These are phyloP conservation scores for Artemia sinica DNA, from an alignment of 2,888 invertebrate genomes.

Conservation along the genomic window DNA sequence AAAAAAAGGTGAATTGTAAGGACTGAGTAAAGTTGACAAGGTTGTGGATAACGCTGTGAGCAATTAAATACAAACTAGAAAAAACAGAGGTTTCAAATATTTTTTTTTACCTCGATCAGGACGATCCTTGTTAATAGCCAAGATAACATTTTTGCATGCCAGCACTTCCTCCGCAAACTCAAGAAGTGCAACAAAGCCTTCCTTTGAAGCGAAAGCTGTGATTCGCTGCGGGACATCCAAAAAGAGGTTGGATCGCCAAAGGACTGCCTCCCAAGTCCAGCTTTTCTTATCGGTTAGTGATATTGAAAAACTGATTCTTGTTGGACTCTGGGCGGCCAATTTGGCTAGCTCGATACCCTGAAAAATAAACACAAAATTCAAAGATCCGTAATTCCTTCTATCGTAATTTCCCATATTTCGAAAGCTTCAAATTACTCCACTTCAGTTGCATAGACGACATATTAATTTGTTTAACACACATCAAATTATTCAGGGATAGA, in stretches of 20 bases:
- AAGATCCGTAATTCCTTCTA: too few species aligned
- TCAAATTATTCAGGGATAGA: too few species aligned
- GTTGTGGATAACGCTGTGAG: neutral
- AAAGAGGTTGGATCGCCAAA: conserved; percentile 59
- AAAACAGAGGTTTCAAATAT: conserved; percentile 18
- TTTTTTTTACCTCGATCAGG: conserved; percentile 47
- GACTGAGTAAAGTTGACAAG: neutral
- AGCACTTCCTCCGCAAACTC: conserved; percentile 91
- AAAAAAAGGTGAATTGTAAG: conserved; percentile 5
- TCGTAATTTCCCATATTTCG: too few species aligned
- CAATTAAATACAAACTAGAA: neutral
- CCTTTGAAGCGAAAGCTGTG: conserved; percentile 77
- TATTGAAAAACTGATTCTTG: conserved; percentile 56
- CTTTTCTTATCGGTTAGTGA: conserved; percentile 57
- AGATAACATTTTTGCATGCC: conserved; percentile 56
- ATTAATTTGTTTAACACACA: too few species aligned
- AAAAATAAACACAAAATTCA: neutral
- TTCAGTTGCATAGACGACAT: too few species aligned
- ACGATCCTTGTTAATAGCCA: conserved; percentile 64
- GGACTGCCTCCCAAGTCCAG: conserved; percentile 69
- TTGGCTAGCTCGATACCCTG: conserved; percentile 40
- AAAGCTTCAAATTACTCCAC: too few species aligned
- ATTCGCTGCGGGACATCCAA: conserved; percentile 72
- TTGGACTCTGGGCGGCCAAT: conserved; percentile 42
- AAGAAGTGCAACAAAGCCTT: conserved; percentile 77